A percentile compares a stretch with the other conserved stretches of the same genome.
phyloP scores from a whole-genome alignment of 1,140 invertebrate genomes.

The Acyrthosiphon pisum region DNA sequence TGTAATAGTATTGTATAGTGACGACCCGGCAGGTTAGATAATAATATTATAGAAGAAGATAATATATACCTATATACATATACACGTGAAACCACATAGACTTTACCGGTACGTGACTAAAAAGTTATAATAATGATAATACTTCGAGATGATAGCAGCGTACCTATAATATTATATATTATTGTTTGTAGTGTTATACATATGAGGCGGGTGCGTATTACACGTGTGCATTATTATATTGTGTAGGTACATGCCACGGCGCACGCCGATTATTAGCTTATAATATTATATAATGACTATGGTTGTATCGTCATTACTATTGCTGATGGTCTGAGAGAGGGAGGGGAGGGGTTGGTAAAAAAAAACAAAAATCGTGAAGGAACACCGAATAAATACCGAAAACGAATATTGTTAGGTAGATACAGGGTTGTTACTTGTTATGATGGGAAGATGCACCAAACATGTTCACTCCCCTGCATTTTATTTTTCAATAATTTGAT shows the following conservation, averaged over 20 bases:
- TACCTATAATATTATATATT: neutral
- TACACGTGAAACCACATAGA: neutral
- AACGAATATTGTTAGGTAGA: neutral
- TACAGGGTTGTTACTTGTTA: too few species aligned
- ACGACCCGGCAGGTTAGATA: neutral
- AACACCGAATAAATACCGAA: neutral
- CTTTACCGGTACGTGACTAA: neutral
- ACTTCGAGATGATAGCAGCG: neutral
- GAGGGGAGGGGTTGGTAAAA: neutral
- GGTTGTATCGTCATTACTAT: neutral
- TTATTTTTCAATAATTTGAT: too few species aligned
- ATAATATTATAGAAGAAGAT: neutral
- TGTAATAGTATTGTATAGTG: neutral
- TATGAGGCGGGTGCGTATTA: neutral
- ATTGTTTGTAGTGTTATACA: neutral
- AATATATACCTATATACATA: too few species aligned
- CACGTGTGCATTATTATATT: neutral
- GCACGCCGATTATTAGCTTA: neutral
- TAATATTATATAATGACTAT: too few species aligned
- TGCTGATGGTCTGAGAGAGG: too few species aligned
- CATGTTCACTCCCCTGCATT: too few species aligned
- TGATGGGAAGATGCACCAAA: too few species aligned
- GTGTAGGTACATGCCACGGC: neutral
- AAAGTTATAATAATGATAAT: neutral
- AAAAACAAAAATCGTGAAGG: neutral